These are phyloP conservation scores for Botia kubotai DNA, from an alignment of 2,797 vertebrate genomes.

Conservation along the genomic window DNA sequence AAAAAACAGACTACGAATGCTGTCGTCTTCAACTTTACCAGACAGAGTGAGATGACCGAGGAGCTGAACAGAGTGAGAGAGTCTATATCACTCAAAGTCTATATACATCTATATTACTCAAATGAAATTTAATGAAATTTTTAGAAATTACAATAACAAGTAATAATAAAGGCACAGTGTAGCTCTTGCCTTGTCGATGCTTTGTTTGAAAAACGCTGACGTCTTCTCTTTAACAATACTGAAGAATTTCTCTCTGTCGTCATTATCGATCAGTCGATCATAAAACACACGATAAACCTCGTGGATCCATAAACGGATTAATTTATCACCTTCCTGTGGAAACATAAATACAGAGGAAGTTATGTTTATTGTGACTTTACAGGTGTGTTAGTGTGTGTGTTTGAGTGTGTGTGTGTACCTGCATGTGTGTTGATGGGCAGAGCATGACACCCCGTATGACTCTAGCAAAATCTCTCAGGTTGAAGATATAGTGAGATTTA, in stretches of 20 bases:
- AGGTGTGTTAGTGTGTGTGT: neutral
- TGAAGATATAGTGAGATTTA: conserved; percentile 96
- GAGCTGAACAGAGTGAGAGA: conserved; percentile 73
- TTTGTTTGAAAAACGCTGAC: conserved; percentile 84
- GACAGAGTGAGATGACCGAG: conserved; percentile 83
- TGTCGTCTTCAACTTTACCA: conserved; percentile 83
- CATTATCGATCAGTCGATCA: conserved; percentile 86
- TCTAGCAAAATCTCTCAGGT: conserved; percentile 91
- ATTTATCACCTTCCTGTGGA: conserved; percentile 86
- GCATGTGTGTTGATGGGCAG: conserved; percentile 76
- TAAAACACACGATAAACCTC: conserved; percentile 94
- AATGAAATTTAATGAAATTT: neutral
- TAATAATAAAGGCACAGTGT: neutral
- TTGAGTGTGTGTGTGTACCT: neutral
- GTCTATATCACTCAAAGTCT: neutral
- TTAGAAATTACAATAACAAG: neutral
- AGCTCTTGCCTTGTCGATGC: conserved; percentile 83
- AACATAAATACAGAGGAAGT: neutral
- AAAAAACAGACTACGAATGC: conserved; percentile 89
- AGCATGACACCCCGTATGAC: conserved; percentile 90
- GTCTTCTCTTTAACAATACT: conserved; percentile 85
- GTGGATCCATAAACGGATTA: conserved; percentile 94
- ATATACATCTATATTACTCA: neutral
- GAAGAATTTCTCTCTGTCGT: conserved; percentile 88
- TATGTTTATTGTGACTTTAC: neutral